Evolutionary conservation across 2,113 vertebrate species (phyloP), one percentile per base, ranked within the genome.

Genomic region (Thryonomys swinderianus): DNA sequence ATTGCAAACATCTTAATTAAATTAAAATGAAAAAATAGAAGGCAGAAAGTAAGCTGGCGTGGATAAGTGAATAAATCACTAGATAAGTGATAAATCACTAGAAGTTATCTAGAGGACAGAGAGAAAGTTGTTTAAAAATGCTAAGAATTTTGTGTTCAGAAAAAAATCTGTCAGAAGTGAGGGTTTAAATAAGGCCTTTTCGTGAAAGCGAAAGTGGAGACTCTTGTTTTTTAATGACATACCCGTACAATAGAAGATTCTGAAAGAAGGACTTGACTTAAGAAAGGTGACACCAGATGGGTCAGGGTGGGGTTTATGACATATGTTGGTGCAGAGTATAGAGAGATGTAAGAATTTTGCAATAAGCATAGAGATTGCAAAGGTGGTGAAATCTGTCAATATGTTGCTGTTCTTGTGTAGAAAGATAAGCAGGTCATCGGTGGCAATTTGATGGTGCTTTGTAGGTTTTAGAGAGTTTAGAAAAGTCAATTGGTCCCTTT

Each of bases 121-220:
- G 53, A 80, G 34, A 85, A 93, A 82, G 53, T 93, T 55, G 48
- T 76, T 59, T 30, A 53, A 84, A 85, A 88, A 81, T 69, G n/a
- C n/a, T 82, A 66, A 53, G 55, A 73, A 79, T 87, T 87, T 30
- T 85, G 51, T 59, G 14, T 34, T 83, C 30, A 74, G 66, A 90
- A 78, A 84, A 89, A 94, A 93, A 53, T 61, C 12, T 79, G 66
- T 32, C 18, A 93, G 27, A 73, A 83, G 45, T n/a, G 11, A 83
- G 73, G 61, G 6, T 69, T 80, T n/a, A 17, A 73, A 79, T 64
- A 42, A 71, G 71, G 4, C 42, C 42, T 74, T 74, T 48, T 16
- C 14, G 16, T 21, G 18, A 21, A 40, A 69, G 18, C 27, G 42
- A 45, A 74, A 74, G 13, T 74, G 40, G 42, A 78, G 74, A 34